These are phyloP conservation scores for Stegophylla sp. DNA, from an alignment of 2,888 invertebrate species.

Conservation along the genomic window DNA sequence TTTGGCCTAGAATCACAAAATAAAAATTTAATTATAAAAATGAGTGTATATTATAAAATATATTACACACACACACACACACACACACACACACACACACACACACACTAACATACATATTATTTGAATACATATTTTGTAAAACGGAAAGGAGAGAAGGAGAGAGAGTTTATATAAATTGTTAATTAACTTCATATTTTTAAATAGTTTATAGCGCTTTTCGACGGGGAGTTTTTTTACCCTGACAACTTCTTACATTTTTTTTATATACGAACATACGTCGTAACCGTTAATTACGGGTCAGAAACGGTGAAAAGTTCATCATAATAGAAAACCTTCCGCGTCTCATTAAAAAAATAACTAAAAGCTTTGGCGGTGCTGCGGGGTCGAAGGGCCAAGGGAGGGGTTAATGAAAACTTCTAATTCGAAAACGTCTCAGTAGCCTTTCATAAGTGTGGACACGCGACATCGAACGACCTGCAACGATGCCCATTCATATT, in stretches of 20 bases:
- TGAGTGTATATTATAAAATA: slow-evolving; percentile 7
- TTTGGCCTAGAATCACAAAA: slow-evolving; percentile 80
- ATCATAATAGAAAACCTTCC: slow-evolving; percentile 3
- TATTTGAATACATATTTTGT: neutral
- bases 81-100: too few species aligned
- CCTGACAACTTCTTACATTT: slow-evolving; percentile 5
- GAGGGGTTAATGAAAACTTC: neutral
- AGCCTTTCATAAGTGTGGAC: neutral
- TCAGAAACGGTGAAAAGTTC: neutral
- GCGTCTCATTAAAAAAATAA: slow-evolving; percentile 27
- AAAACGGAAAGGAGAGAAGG: neutral
- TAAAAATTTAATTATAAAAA: slow-evolving; percentile 62
- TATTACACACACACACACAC: neutral
- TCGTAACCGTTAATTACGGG: slow-evolving; percentile 18
- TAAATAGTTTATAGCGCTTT: slow-evolving; percentile 8
- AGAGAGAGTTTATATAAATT: slow-evolving; percentile 22
- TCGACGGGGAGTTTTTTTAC: slow-evolving; percentile 9
- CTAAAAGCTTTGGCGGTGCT: neutral
- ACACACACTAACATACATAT: too few species aligned
- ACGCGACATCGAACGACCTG: neutral
- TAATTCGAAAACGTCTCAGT: neutral
- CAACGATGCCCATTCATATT: too few species aligned
- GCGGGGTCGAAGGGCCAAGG: neutral
- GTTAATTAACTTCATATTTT: slow-evolving; percentile 33
- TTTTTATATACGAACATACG: too few species aligned